phyloP scores from a whole-genome alignment of 2,888 invertebrate species.

The Sympetrum striolatum region DNA sequence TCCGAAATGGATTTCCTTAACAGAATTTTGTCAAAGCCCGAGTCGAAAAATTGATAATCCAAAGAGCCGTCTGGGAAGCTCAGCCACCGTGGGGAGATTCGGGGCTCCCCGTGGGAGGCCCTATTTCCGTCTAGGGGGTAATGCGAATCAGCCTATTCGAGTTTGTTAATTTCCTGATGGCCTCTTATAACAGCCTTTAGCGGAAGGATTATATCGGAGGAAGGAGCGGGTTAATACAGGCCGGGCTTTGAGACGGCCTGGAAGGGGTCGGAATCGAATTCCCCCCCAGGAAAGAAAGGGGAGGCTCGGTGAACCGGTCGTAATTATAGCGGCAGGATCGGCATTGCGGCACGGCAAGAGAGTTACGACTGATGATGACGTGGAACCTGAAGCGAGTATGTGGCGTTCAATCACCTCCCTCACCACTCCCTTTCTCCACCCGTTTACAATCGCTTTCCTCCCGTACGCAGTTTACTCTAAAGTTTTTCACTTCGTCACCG shows the following conservation, averaged over 20 bases:
- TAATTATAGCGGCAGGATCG: conserved; percentile 17
- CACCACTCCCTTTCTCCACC: background rate
- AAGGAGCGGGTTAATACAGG: background rate
- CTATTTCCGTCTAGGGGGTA: background rate
- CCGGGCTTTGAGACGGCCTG: background rate
- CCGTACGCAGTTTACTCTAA: conserved; percentile 15
- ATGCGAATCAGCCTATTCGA: background rate
- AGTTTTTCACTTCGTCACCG: conserved; percentile 25
- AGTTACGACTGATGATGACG: conserved; percentile 24
- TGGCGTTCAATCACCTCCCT: conserved; percentile 10
- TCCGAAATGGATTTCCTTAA: too few species aligned
- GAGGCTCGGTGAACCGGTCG: conserved; percentile 10
- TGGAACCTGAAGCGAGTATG: conserved; percentile 1
- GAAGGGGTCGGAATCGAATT: conserved; percentile 19
- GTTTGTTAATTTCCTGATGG: conserved; percentile 34
- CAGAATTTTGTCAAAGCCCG: background rate
- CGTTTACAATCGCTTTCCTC: background rate
- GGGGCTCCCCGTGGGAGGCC: background rate
- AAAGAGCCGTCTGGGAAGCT: background rate
- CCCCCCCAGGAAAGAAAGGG: background rate
- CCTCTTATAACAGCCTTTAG: conserved; percentile 24
- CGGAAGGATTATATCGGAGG: conserved; percentile 33
- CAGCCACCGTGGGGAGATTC: background rate
- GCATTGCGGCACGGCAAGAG: background rate
- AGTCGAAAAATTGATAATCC: background rate